Evolutionary conservation across 53 echinoderm and acorn worm genomes (phyloP).

Genomic region (Patiria pectinifera): DNA sequence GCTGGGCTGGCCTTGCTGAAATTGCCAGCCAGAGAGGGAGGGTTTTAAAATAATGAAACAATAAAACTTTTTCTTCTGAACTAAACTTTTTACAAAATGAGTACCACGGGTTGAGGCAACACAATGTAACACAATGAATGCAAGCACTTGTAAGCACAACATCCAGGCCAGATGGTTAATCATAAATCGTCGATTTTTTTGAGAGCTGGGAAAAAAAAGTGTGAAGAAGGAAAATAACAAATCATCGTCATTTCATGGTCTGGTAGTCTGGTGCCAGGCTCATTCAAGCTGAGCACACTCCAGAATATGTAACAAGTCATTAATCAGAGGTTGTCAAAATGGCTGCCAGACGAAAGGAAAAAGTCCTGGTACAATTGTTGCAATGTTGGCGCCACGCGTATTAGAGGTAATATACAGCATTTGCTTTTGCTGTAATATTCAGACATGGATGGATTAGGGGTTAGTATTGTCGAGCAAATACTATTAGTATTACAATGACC

Average conservation of each 20-base stretch:
- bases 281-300: slow-evolving; percentile 1
- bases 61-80: too few relatives aligned
- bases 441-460: not conserved
- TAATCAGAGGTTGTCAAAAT: not conserved
- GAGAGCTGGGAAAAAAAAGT: not conserved
- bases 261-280: slow-evolving; percentile 28
- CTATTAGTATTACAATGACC: too few relatives aligned
- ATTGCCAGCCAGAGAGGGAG: too few relatives aligned
- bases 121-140: not conserved
- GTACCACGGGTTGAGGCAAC: not conserved
- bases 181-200: not conserved
- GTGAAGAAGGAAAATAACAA: not conserved
- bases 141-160: not conserved
- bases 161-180: not conserved
- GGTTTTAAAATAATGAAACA: too few relatives aligned
- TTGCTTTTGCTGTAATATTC: not conserved
- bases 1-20: too few relatives aligned
- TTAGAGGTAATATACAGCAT: not conserved
- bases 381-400: not conserved
- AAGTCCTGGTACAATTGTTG: not conserved
- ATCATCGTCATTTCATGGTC: slow-evolving; percentile 9
- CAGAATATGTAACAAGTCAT: not conserved
- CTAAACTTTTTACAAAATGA: too few relatives aligned
- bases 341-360: not conserved
- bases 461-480: too few relatives aligned